Percentiles rank a stretch among this genome's conserved stretches.
Evolutionary conservation across 2,113 vertebrate species (phyloP).

Genomic region (Vimba vimba): DNA sequence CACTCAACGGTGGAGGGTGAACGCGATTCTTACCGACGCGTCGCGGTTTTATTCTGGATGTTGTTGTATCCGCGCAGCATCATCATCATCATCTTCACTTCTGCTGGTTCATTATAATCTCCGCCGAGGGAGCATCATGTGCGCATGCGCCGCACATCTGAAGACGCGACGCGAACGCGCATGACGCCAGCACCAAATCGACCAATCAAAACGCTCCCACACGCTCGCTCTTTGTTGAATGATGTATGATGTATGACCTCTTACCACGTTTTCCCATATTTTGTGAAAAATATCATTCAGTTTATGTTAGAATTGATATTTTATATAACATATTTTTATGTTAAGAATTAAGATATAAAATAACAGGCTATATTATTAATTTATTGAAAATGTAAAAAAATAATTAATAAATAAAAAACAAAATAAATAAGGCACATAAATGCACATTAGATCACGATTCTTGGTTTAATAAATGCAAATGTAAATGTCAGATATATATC

Average conservation of each 20-base stretch:
- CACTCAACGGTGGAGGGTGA: no score
- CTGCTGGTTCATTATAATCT: neutral
- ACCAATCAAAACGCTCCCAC: neutral
- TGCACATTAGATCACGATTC: neutral
- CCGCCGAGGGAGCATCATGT: neutral
- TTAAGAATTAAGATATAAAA: no score
- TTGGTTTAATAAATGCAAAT: neutral
- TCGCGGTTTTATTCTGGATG: neutral
- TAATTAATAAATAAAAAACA: neutral
- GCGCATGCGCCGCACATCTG: neutral
- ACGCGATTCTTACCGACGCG: constrained; percentile 11
- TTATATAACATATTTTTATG: no score
- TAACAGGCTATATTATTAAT: no score
- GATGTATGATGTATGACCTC: neutral
- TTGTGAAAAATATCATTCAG: no score
- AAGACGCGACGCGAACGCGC: neutral
- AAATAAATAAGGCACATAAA: neutral
- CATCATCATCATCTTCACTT: neutral
- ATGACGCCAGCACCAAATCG: neutral
- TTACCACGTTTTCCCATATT: no score
- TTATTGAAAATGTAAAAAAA: no score
- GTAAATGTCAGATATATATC: neutral
- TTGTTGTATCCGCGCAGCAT: constrained; percentile 12
- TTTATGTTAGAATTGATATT: no score
- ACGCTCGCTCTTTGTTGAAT: neutral